phyloP scores from a whole-genome alignment of 30 jellyfish, hydroid and myxozoan species.

The Hydra vulgaris region DNA sequence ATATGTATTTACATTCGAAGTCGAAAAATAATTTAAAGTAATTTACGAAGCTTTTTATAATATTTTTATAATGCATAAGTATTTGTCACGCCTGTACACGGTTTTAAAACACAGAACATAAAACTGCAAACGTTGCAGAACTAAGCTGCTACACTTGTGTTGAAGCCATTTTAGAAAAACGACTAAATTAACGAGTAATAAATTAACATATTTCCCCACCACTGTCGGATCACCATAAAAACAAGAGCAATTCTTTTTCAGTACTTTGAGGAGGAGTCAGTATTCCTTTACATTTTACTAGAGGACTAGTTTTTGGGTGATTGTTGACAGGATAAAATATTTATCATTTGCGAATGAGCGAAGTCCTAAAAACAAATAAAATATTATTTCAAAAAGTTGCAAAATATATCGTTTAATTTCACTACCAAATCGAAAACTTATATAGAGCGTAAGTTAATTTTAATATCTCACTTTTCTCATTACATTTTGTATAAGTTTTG shows the following conservation, averaged over 20 bases:
- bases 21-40: background rate
- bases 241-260: conserved; percentile 47
- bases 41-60: background rate
- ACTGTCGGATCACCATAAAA: too few species aligned
- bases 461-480: too few species aligned
- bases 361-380: conserved; percentile 56
- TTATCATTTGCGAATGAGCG: conserved; percentile 49
- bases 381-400: conserved; percentile 9
- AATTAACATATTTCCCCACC: too few species aligned
- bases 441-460: too few species aligned
- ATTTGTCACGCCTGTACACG: background rate
- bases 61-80: background rate
- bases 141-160: background rate
- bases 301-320: conserved; percentile 54
- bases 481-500: too few species aligned
- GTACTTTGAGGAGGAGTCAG: conserved; percentile 94
- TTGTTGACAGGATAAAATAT: conserved; percentile 50
- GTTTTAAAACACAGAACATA: background rate
- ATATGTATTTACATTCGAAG: too few species aligned
- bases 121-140: background rate
- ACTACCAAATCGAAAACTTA: too few species aligned
- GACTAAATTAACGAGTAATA: background rate
- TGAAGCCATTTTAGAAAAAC: background rate
- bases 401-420: too few species aligned
- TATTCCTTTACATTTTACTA: conserved; percentile 63